Evolutionary conservation across 2,113 vertebrate genomes (phyloP).

Genomic region (Chinchilla lanigera): DNA sequence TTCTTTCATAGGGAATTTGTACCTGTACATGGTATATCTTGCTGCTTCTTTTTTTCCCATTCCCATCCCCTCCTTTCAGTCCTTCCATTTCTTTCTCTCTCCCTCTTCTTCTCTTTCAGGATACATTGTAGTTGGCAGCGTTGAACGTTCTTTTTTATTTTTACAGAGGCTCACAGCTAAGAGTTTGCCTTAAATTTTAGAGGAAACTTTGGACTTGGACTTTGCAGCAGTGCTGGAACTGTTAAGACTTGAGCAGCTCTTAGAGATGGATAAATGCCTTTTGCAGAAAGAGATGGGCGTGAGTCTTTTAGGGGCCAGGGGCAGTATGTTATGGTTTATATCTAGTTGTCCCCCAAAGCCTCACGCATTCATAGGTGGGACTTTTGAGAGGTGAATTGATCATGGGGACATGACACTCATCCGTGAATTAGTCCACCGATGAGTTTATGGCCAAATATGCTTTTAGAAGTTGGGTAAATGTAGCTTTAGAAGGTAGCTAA

Average conservation of each 20-base stretch:
- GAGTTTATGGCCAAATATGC: neutral
- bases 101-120: neutral
- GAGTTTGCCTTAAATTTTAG: neutral
- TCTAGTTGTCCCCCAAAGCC: neutral
- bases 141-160: neutral
- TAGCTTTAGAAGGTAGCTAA: neutral
- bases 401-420: neutral
- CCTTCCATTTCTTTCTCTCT: neutral
- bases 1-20: neutral
- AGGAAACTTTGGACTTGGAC: neutral
- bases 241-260: neutral
- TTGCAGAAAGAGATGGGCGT: neutral
- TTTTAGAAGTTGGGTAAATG: neutral
- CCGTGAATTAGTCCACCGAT: neutral
- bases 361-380: neutral
- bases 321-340: neutral
- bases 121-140: neutral
- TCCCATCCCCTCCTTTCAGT: neutral
- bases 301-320: neutral
- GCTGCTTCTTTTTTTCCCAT: neutral
- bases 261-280: neutral
- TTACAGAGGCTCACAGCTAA: neutral
- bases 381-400: neutral
- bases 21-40: neutral
- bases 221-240: neutral